These are phyloP conservation scores for Carlito syrichta DNA, from an alignment of 2,113 vertebrate genomes.

Conservation along the genomic window DNA sequence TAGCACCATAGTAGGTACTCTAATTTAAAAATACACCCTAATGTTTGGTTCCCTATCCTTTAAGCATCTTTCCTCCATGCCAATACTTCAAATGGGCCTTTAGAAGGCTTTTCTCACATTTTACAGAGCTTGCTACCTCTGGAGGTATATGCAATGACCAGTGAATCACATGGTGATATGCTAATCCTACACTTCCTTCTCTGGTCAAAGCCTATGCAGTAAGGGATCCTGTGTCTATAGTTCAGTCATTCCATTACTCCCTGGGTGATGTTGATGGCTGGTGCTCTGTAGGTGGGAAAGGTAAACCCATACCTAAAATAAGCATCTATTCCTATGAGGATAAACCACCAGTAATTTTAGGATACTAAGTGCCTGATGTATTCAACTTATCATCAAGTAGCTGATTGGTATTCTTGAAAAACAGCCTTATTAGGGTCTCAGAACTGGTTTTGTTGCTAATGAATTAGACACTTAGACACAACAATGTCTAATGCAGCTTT, in stretches of 20 bases:
- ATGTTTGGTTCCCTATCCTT: background rate
- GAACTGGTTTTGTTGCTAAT: background rate
- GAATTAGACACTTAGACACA: background rate
- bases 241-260: background rate
- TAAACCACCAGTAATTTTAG: background rate
- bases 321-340: background rate
- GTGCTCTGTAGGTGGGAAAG: background rate
- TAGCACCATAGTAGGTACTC: background rate
- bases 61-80: background rate
- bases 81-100: background rate
- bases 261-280: background rate
- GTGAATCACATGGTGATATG: background rate
- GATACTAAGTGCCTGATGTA: background rate
- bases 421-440: background rate
- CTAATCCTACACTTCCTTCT: background rate
- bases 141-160: background rate
- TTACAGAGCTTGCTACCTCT: background rate
- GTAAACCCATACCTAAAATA: background rate
- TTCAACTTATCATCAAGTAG: background rate
- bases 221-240: background rate
- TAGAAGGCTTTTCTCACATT: background rate
- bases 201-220: background rate
- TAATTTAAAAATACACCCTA: background rate
- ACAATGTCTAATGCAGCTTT: background rate
- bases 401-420: background rate